Evolutionary conservation across 2,113 vertebrate species (phyloP), one percentile per base, ranked within the genome.

Genomic region (Hymenochirus boettgeri): DNA sequence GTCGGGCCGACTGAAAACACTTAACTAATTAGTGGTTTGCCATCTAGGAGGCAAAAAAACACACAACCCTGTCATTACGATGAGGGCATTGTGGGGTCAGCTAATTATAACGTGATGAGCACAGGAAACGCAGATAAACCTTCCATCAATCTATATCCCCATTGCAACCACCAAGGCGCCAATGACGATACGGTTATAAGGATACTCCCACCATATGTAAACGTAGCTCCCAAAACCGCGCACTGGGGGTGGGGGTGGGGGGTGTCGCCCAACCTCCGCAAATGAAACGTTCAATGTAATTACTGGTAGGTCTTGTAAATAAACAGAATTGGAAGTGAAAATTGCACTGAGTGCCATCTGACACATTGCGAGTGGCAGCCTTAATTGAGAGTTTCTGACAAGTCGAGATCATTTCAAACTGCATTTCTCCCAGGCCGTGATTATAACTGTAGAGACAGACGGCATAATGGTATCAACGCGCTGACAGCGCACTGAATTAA

Each of bases 371-470:
- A 91, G 82, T 94, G 93, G 91, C 93, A 93, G 92, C 86, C 91
- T 92, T 98, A 99, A 99, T 99, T 98, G 94, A 93, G 91, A 95
- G 93, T 96, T 98, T 96, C 85, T 89, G 88, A 91, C 90, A 88
- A 89, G 89, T 91, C 90, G 89, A 90, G 92, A 92, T 92, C 91
- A 85, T 89, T 93, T 90, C 90, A 92, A n/a, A 91, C 90, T 87
- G 86, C 85, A 89, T 90, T 90, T 91, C 88, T 88, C 61, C 86
- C 88, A 89, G 92, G 95, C 93, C 94, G 93, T 95, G 92, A 97
- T 96, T 98, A 96, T 89, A 91, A 88, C 88, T 83, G 86, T 85
- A 88, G 85, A 85, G 89, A 93, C 89, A 89, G 84, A 87, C 89
- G 85, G 85, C 91, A 94, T 94, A 95, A 96, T 96, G 93, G 89